Conservation (phyloP, 2,113 vertebrate genomes). For the Megaceryle torquata region DNA sequence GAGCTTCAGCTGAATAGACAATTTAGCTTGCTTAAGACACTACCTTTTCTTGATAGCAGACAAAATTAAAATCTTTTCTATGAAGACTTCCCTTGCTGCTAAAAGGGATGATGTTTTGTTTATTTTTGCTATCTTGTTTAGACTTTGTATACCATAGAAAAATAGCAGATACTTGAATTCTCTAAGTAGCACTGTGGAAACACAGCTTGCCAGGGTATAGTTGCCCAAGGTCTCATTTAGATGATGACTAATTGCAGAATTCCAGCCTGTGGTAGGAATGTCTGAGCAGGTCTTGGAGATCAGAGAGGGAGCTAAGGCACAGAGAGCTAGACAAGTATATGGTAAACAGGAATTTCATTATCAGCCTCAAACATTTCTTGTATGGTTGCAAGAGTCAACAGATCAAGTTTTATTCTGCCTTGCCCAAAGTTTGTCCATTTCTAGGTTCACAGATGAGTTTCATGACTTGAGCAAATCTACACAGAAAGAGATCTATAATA, state of each 20-base stretch:
- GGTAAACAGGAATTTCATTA: not conserved
- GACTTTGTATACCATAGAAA: not conserved
- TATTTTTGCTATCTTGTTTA: not conserved
- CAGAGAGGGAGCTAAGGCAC: not conserved
- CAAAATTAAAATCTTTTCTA: not conserved
- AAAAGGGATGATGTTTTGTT: not conserved
- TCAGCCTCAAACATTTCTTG: not conserved
- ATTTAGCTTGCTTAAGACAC: not conserved
- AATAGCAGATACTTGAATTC: not conserved
- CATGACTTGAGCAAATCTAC: not conserved
- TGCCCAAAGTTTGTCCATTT: not conserved
- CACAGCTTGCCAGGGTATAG: not conserved
- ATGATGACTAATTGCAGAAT: conserved; percentile 15
- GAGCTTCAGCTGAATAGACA: not conserved
- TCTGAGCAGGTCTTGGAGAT: conserved; percentile 31
- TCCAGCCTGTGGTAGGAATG: conserved; percentile 2
- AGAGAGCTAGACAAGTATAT: not conserved
- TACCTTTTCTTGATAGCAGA: not conserved
- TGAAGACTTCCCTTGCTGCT: not conserved
- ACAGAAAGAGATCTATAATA: not conserved
- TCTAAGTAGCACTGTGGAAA: not conserved
- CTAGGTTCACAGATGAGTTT: not conserved
- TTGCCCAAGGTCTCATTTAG: not conserved
- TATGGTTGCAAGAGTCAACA: not conserved
- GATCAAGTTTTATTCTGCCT: not conserved